Conservation (phyloP, 2,797 vertebrate species). For the Betta splendens region DNA sequence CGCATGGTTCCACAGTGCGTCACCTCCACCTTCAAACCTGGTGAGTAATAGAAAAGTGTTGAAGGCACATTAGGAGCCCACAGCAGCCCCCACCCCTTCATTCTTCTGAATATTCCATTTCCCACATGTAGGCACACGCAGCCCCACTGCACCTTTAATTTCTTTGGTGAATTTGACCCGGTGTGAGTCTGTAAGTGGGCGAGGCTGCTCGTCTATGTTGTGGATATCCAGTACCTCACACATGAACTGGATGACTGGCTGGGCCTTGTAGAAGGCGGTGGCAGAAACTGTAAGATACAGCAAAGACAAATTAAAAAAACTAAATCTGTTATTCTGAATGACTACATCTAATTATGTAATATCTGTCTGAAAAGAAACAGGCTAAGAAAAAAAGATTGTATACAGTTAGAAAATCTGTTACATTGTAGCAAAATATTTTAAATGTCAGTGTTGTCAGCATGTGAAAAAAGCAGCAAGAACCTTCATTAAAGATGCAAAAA, state of each 20-base stretch:
- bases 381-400: not conserved
- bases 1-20: constrained; percentile 99
- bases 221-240: constrained; percentile 99
- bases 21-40: constrained; percentile 99
- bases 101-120: not conserved
- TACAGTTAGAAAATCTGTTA: no score
- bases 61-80: not conserved
- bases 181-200: constrained; percentile 98
- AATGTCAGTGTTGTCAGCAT: not conserved
- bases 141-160: constrained; percentile 89
- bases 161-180: constrained; percentile 99
- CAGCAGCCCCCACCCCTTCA: not conserved
- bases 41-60: constrained; percentile 34
- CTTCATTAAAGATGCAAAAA: not conserved
- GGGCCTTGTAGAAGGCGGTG: constrained; percentile 99
- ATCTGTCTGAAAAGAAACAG: not conserved
- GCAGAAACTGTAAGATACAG: constrained; percentile 88
- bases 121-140: not conserved
- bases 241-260: constrained; percentile 99
- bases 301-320: constrained; percentile 1
- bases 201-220: constrained; percentile 98
- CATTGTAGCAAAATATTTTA: not conserved
- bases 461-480: constrained; percentile 6
- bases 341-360: not conserved
- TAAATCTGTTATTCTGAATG: not conserved